phyloP scores from a whole-genome alignment of 2,888 invertebrate genomes.

The Holacanthella duospinosa region DNA sequence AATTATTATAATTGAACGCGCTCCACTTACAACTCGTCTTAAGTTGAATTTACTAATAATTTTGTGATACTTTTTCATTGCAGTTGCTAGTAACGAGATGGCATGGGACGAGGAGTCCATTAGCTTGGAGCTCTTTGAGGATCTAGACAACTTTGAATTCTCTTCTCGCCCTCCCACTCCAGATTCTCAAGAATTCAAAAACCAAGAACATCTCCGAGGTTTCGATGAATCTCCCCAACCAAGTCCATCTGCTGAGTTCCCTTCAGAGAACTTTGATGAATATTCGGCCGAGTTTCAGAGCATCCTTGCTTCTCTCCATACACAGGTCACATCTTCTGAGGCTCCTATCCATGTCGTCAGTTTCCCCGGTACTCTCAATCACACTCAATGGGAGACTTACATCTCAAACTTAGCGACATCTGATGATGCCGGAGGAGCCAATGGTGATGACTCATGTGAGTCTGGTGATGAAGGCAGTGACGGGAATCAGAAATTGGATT shows the following conservation, averaged over 20 bases:
- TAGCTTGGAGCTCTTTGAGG: constrained; percentile 29
- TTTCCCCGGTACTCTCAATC: too few relatives aligned
- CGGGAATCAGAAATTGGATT: neutral
- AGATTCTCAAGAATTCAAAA: neutral
- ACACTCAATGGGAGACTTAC: neutral
- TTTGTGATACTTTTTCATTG: too few relatives aligned
- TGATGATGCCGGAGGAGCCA: neutral
- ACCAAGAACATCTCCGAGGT: neutral
- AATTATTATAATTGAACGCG: too few relatives aligned
- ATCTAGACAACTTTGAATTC: constrained; percentile 26
- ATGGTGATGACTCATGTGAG: too few relatives aligned
- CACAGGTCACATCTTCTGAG: neutral
- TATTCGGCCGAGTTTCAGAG: constrained; percentile 25
- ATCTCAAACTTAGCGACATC: neutral
- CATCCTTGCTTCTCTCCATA: constrained; percentile 25
- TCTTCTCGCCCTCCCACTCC: constrained; percentile 17
- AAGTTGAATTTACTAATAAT: too few relatives aligned
- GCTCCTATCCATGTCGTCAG: neutral
- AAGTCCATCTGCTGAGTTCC: neutral
- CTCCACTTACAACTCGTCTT: too few relatives aligned
- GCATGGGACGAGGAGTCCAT: constrained; percentile 26
- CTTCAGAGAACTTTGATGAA: constrained; percentile 7
- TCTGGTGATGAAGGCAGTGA: neutral
- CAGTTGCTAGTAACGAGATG: neutral
- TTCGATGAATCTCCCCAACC: neutral